Percentiles rank a stretch among this genome's conserved stretches.
Evolutionary conservation across 2,888 invertebrate species (phyloP).

Genomic region (Balanococcus diminutus): DNA sequence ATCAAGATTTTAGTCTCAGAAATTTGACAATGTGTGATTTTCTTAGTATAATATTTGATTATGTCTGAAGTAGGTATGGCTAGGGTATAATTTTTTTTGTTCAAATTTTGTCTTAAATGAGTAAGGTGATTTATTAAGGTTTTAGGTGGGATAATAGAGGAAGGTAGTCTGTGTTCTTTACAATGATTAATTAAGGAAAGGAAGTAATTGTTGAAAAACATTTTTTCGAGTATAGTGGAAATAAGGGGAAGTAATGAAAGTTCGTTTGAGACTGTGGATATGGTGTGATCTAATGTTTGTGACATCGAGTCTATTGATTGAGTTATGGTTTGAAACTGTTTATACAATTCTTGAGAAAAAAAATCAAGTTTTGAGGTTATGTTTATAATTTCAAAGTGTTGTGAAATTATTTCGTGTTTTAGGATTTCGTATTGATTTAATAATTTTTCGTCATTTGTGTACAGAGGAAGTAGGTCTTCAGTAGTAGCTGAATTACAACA

Average conservation of each 20-base stretch:
- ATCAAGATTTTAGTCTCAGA: not conserved
- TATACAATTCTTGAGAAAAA: not conserved
- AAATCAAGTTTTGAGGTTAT: not conserved
- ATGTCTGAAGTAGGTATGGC: not conserved
- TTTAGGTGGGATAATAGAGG: not conserved
- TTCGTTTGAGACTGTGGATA: not conserved
- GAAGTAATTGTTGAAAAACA: not conserved
- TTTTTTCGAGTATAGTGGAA: not conserved
- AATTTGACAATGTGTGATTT: not conserved
- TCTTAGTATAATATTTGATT: not conserved
- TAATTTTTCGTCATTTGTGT: not conserved
- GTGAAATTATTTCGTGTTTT: not conserved
- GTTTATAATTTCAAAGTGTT: not conserved
- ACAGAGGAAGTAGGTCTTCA: not conserved
- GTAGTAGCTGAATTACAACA: not conserved
- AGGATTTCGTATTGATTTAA: not conserved
- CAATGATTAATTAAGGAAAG: not conserved
- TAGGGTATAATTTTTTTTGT: not conserved
- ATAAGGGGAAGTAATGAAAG: not conserved
- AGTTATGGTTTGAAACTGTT: not conserved
- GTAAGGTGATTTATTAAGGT: not conserved
- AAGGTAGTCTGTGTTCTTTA: not conserved
- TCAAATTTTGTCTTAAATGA: not conserved
- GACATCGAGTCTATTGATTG: not conserved
- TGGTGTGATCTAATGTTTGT: not conserved